phyloP scores from a whole-genome alignment of 2,797 vertebrate genomes.

The Melanotaenia nigrans region DNA sequence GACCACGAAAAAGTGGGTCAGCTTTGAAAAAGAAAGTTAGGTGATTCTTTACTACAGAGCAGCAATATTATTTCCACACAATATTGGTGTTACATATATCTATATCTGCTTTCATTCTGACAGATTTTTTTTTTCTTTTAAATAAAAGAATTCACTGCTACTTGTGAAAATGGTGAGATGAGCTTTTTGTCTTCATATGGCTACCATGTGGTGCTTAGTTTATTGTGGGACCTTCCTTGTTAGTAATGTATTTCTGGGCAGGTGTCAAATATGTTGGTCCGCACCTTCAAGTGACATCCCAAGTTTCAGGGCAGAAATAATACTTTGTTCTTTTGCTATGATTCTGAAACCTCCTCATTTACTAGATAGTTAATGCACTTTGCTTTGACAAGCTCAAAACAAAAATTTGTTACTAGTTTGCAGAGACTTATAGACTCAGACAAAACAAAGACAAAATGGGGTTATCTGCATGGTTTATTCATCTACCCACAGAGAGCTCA shows the following conservation, averaged over 20 bases:
- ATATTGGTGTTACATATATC: too few relatives aligned
- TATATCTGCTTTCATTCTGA: too few relatives aligned
- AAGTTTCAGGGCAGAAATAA: not conserved
- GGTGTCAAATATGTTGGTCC: not conserved
- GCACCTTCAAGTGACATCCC: not conserved
- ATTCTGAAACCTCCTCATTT: not conserved
- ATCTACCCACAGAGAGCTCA: constrained; percentile 18
- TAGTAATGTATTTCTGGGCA: not conserved
- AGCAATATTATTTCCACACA: too few relatives aligned
- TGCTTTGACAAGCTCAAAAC: not conserved
- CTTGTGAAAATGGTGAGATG: not conserved
- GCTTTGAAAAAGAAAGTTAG: too few relatives aligned
- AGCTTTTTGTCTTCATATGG: not conserved
- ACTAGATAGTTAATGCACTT: not conserved
- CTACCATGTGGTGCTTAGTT: not conserved
- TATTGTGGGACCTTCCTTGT: not conserved
- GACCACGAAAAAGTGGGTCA: too few relatives aligned
- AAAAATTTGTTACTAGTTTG: not conserved
- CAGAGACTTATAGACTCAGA: not conserved
- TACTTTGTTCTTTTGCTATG: not conserved
- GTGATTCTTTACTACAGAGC: too few relatives aligned
- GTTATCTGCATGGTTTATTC: constrained; percentile 28
- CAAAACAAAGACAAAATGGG: not conserved
- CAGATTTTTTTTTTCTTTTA: too few relatives aligned
- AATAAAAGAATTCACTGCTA: not conserved